phyloP scores from a whole-genome alignment of 2,797 vertebrate genomes.

The Cyprinodon diabolis region DNA sequence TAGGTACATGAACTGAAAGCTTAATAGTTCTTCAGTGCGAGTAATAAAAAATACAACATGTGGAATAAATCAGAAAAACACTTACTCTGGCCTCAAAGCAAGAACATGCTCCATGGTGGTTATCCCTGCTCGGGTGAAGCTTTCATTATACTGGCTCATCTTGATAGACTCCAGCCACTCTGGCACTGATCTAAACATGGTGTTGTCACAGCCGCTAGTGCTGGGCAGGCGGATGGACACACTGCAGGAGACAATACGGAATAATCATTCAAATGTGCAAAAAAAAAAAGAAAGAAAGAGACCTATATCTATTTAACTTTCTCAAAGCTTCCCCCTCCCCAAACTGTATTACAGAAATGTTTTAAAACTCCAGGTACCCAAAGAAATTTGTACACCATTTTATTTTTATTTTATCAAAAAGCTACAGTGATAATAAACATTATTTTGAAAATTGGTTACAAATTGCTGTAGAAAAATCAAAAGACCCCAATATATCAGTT shows the following conservation, averaged over 20 bases:
- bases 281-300: neutral
- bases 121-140: slow-evolving; percentile 89
- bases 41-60: slow-evolving; percentile 41
- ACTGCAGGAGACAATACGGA: slow-evolving; percentile 64
- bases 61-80: slow-evolving; percentile 51
- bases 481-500: neutral
- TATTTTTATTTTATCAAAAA: neutral
- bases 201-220: slow-evolving; percentile 89
- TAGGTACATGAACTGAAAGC: slow-evolving; percentile 61
- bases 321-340: neutral
- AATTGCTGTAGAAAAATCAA: neutral
- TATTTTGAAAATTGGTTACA: neutral
- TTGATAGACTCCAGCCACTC: slow-evolving; percentile 98
- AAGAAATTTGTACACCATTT: too few relatives aligned
- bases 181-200: slow-evolving; percentile 88
- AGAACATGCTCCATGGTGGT: slow-evolving; percentile 92
- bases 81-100: slow-evolving; percentile 94
- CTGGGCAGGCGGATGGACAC: slow-evolving; percentile 96
- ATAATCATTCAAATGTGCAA: slow-evolving; percentile 4
- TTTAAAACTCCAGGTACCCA: too few relatives aligned
- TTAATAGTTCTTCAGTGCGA: slow-evolving; percentile 55
- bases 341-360: neutral
- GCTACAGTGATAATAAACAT: neutral
- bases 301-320: neutral
- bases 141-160: slow-evolving; percentile 93